Base-by-base conservation (phyloP, 2,888 invertebrate genomes). In the Melanotus villosus region DNA sequence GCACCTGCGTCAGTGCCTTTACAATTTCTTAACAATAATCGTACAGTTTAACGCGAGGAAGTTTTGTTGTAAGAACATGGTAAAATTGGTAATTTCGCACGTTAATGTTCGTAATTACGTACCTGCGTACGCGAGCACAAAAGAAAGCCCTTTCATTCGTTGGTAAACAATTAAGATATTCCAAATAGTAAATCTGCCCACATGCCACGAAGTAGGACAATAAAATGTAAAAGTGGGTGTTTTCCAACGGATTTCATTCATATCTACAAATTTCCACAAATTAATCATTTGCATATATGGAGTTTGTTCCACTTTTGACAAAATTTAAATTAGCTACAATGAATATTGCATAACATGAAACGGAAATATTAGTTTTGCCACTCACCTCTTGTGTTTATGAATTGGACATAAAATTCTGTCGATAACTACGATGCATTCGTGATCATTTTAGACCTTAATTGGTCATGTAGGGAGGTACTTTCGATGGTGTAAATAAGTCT, bases 1-100 rank as follows among this genome's bases (percentile, higher is more conserved):
- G 32, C 54, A 50, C 26, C 47, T 50, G 47, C 23, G 23, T 50
- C 12, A 21, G 12, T 50, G 47, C 7, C 47, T 50, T 50, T 50
- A 16, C 12, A 50, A 26, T 50, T 50, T 50, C 43, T 43, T 43
- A 14, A 43, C 14, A 43, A 43, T 43, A 43, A 43, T 18, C 18
- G 19, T 9, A 1, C 18, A 9, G 18, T 18, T 43, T 43, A 43
- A 43, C 18, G 14, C 7, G 10, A 19, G 1, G 43, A 10, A 19
- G 18, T 18, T 43, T 19, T 5, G 7, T 10, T 2, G 18, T 43
- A 19, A 2, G 1, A 43, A 16, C 14, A 12, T n/a, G n/a, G n/a
- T n/a, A n/a, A 16, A 34, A 34, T 34, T 12, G 5, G 12, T 34
- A 34, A 34, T 34, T 34, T 34, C 34, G n/a, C n/a, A n/a, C n/a